phyloP scores from a whole-genome alignment of 2,888 invertebrate species.

The Unio delphinus region DNA sequence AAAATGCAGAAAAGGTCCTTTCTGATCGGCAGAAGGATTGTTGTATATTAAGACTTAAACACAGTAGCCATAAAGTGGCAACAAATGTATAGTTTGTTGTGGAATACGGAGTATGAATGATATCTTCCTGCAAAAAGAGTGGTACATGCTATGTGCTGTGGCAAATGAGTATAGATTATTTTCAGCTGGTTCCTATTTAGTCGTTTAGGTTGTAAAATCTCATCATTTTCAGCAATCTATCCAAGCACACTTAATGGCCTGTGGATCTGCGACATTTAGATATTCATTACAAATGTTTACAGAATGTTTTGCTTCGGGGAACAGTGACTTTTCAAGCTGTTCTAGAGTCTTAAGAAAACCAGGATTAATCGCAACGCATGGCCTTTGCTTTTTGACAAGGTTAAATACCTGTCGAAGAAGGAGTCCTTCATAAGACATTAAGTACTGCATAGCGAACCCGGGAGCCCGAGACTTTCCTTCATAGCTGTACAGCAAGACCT shows the following conservation, averaged over 20 bases:
- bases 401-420: slow-evolving; percentile 54
- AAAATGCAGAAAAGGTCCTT: too few species aligned
- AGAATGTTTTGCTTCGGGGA: slow-evolving; percentile 47
- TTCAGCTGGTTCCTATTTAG: too few species aligned
- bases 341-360: slow-evolving; percentile 50
- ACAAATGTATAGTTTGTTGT: too few species aligned
- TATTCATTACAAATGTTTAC: slow-evolving; percentile 50
- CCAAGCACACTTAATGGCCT: slow-evolving; percentile 52
- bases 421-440: slow-evolving; percentile 55
- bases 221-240: slow-evolving; percentile 31
- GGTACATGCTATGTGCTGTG: too few species aligned
- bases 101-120: too few species aligned
- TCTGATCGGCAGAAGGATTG: too few species aligned
- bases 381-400: slow-evolving; percentile 53
- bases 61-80: too few species aligned
- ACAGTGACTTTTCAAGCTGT: slow-evolving; percentile 45
- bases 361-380: slow-evolving; percentile 50
- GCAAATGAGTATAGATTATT: too few species aligned
- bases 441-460: slow-evolving; percentile 61
- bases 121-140: too few species aligned
- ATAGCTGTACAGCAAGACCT: slow-evolving; percentile 60
- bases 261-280: slow-evolving; percentile 49
- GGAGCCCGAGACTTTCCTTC: slow-evolving; percentile 60
- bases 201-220: too few species aligned
- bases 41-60: too few species aligned